phyloP scores from a whole-genome alignment of 2,797 vertebrate species.

The Gephyroberyx darwinii region DNA sequence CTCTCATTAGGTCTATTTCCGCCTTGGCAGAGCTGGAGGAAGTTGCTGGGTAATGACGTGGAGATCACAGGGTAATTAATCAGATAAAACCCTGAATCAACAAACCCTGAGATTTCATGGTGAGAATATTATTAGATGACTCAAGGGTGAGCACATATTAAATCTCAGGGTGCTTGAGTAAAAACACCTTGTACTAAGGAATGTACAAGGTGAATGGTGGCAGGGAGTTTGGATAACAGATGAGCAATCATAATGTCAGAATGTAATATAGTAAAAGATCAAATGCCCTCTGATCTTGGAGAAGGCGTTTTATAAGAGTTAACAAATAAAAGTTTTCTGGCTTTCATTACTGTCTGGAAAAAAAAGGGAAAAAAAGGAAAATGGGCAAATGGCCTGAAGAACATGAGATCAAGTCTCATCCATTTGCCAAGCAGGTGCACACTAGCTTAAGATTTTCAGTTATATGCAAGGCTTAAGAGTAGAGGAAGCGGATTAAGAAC shows the following conservation, averaged over 20 bases:
- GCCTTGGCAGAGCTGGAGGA: slow-evolving; percentile 74
- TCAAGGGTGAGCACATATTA: slow-evolving; percentile 33
- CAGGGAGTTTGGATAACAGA: slow-evolving; percentile 5
- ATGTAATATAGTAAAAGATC: slow-evolving; percentile 4
- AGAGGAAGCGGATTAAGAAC: slow-evolving; percentile 71
- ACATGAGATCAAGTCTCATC: slow-evolving; percentile 26
- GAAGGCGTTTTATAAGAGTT: slow-evolving; percentile 6
- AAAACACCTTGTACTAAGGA: slow-evolving; percentile 34
- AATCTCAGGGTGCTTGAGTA: slow-evolving; percentile 32
- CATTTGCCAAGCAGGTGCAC: slow-evolving; percentile 58
- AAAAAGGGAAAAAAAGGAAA: slow-evolving; percentile 24
- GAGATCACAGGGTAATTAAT: slow-evolving; percentile 82
- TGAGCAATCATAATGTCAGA: slow-evolving; percentile 17
- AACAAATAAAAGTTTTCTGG: slow-evolving; percentile 19
- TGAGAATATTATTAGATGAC: slow-evolving; percentile 50
- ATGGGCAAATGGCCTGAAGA: slow-evolving; percentile 10
- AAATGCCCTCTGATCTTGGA: slow-evolving; percentile 2
- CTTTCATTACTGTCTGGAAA: neutral
- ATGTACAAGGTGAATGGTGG: slow-evolving; percentile 16
- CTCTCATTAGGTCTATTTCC: slow-evolving; percentile 82
- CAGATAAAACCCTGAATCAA: slow-evolving; percentile 76
- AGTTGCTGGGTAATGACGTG: slow-evolving; percentile 83
- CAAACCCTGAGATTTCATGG: slow-evolving; percentile 62
- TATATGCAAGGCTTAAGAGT: slow-evolving; percentile 68
- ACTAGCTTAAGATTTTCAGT: slow-evolving; percentile 56